Conservation (phyloP, 35 echinoderm and acorn worm genomes). For the Anneissia japonica region DNA sequence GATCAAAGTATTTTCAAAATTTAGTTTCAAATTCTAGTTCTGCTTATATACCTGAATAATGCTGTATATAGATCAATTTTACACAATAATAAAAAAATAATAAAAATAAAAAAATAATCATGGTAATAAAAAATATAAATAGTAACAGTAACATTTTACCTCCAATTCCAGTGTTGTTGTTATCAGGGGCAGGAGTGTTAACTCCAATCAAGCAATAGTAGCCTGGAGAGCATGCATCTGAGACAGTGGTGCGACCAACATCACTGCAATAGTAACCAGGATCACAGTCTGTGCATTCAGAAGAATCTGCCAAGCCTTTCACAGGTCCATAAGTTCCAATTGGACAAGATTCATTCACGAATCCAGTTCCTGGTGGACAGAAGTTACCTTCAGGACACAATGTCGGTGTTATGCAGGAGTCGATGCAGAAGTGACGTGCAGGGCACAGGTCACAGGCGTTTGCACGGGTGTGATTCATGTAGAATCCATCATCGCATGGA, state of each 20-base stretch:
- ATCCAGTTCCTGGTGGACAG: slow-evolving; percentile 73
- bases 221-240: slow-evolving; percentile 64
- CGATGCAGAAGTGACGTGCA: slow-evolving; percentile 76
- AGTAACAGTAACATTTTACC: slow-evolving; percentile 24
- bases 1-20: too few relatives aligned
- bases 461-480: slow-evolving; percentile 98
- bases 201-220: slow-evolving; percentile 92
- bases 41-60: too few relatives aligned
- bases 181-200: slow-evolving; percentile 80
- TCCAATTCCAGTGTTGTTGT: slow-evolving; percentile 96
- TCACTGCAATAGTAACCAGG: slow-evolving; percentile 80
- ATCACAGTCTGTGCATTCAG: slow-evolving; percentile 90
- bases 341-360: slow-evolving; percentile 80
- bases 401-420: slow-evolving; percentile 51
- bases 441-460: slow-evolving; percentile 84
- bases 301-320: slow-evolving; percentile 53
- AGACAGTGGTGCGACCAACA: slow-evolving; percentile 36
- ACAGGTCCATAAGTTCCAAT: slow-evolving; percentile 90
- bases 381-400: slow-evolving; percentile 75
- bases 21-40: too few relatives aligned
- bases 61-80: too few relatives aligned
- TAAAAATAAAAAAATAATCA: too few relatives aligned
- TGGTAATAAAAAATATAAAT: neutral
- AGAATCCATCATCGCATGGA: slow-evolving; percentile 83
- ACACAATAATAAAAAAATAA: too few relatives aligned